Conservation (phyloP, 1,140 invertebrate genomes). For the Megalopta genalis region DNA sequence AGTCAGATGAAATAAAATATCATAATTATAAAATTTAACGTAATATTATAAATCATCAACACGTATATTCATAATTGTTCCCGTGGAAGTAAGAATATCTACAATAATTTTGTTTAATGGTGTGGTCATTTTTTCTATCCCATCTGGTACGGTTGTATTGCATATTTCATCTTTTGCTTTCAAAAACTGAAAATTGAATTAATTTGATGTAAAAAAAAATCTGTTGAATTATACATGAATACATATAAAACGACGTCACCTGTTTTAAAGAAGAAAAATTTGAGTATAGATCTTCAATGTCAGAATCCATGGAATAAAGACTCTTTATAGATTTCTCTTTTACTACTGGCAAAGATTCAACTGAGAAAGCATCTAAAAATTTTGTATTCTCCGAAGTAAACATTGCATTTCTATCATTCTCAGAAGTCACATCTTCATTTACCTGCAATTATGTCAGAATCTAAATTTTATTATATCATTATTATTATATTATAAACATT, state of each 20-base stretch:
- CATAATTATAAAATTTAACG: background rate
- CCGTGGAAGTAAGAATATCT: slow-evolving; percentile 52
- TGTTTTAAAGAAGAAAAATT: slow-evolving; percentile 49
- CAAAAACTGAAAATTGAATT: slow-evolving; percentile 57
- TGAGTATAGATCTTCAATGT: slow-evolving; percentile 43
- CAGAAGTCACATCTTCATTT: background rate
- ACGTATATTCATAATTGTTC: slow-evolving; percentile 53
- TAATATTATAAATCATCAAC: slow-evolving; percentile 7
- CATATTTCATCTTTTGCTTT: slow-evolving; percentile 51
- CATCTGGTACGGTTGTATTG: slow-evolving; percentile 36
- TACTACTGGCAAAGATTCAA: slow-evolving; percentile 18
- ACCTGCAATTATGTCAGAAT: slow-evolving; percentile 28
- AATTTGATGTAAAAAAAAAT: background rate
- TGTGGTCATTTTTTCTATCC: slow-evolving; percentile 30
- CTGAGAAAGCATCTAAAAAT: slow-evolving; percentile 45
- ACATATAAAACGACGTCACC: slow-evolving; percentile 35
- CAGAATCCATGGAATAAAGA: slow-evolving; percentile 36
- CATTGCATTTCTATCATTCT: background rate
- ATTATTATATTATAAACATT: no score
- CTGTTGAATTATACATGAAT: background rate
- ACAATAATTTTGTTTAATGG: slow-evolving; percentile 57
- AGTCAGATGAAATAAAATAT: background rate
- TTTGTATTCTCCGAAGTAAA: slow-evolving; percentile 28
- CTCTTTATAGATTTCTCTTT: background rate
- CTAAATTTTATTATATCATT: background rate